Evolutionary conservation across 2,113 vertebrate genomes (phyloP).

Genomic region (Circaetus gallicus): DNA sequence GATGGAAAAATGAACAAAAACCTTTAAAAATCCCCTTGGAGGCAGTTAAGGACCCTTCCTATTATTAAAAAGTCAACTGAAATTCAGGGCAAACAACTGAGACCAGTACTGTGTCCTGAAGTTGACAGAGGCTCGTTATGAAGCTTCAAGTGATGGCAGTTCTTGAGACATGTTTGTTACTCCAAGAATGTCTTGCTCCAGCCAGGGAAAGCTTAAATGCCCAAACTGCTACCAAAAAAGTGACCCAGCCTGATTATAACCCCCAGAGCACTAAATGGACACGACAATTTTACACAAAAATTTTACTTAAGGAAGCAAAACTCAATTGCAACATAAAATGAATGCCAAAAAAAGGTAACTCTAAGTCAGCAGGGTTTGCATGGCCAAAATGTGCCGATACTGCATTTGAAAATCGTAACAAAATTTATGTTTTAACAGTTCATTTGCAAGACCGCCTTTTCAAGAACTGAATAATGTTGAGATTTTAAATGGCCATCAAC

Average conservation of each 20-base stretch:
- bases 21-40: not conserved
- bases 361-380: not conserved
- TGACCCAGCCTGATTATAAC: not conserved
- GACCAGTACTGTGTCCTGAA: not conserved
- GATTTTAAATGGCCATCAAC: not conserved
- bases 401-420: not conserved
- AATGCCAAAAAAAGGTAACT: not conserved
- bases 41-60: not conserved
- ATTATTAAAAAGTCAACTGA: not conserved
- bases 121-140: not conserved
- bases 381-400: not conserved
- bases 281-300: not conserved
- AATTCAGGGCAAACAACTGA: not conserved
- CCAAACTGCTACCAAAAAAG: not conserved
- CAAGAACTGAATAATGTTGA: not conserved
- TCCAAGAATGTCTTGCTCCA: not conserved
- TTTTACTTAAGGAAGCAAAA: not conserved
- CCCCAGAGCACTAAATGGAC: not conserved
- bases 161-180: not conserved
- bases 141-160: not conserved
- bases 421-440: not conserved
- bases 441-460: not conserved
- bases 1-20: not conserved
- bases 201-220: not conserved
- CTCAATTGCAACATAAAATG: not conserved